Percentiles rank a stretch among this genome's conserved stretches.
These are phyloP conservation scores for Mellivora capensis DNA, from an alignment of 2,113 vertebrate species.

Conservation along the genomic window DNA sequence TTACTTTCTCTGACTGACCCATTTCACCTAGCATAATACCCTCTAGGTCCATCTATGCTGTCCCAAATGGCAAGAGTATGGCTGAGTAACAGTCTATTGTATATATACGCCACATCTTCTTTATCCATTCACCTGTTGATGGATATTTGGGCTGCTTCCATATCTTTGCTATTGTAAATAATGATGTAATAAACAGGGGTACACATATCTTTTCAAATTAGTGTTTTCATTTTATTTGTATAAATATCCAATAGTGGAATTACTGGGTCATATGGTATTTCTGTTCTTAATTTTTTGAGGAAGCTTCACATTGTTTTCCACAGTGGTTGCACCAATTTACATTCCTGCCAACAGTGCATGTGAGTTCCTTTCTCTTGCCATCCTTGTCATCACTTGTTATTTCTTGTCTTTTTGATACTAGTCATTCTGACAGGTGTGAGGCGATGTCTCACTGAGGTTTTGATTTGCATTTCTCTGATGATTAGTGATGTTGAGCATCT, in stretches of 20 bases:
- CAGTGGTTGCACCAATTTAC: not conserved
- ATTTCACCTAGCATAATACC: not conserved
- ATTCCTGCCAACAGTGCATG: not conserved
- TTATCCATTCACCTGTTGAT: not conserved
- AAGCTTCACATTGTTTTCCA: not conserved
- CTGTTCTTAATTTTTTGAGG: not conserved
- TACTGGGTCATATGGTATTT: not conserved
- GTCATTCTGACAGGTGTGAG: not conserved
- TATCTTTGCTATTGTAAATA: not conserved
- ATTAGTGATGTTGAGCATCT: not conserved
- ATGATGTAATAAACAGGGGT: not conserved
- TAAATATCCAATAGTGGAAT: not conserved
- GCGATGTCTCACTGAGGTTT: not conserved
- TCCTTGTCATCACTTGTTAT: not conserved
- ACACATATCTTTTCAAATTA: not conserved
- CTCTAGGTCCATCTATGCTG: not conserved
- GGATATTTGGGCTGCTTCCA: not conserved
- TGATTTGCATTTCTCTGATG: not conserved
- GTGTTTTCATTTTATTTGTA: not conserved
- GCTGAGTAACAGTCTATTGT: not conserved
- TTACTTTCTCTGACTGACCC: not conserved
- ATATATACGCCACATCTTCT: not conserved
- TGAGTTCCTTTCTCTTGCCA: not conserved
- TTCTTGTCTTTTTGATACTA: not conserved
- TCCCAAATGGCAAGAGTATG: not conserved